Conservation (phyloP, 2,797 vertebrate genomes). For the Masticophis lateralis region DNA sequence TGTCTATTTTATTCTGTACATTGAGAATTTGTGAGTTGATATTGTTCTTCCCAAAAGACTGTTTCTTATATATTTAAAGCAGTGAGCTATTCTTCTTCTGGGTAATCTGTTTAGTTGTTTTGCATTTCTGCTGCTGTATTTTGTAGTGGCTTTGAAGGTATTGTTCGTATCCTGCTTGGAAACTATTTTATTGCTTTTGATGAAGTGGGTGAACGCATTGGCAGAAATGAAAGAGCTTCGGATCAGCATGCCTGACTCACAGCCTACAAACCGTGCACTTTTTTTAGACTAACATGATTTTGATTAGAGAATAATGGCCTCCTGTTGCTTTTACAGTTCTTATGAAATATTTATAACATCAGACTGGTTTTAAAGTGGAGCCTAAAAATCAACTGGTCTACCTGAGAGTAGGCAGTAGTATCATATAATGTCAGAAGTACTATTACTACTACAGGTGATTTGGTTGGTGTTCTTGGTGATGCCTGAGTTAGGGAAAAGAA, state of each 20-base stretch:
- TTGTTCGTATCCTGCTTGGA: slow-evolving; percentile 20
- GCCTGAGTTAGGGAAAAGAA: background rate
- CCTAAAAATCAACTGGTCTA: background rate
- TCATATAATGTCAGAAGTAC: background rate
- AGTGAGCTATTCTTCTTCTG: slow-evolving; percentile 38
- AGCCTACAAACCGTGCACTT: background rate
- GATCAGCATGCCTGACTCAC: background rate
- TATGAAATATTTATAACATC: background rate
- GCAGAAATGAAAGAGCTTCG: background rate
- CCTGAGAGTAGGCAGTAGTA: background rate
- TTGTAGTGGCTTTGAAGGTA: slow-evolving; percentile 9
- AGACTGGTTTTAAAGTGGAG: background rate
- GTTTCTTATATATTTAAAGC: slow-evolving; percentile 2
- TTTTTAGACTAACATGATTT: background rate
- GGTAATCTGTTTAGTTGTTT: slow-evolving; percentile 32
- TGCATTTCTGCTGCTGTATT: background rate
- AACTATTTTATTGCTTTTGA: slow-evolving; percentile 17
- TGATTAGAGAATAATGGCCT: background rate
- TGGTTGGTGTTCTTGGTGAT: background rate
- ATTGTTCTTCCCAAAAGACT: slow-evolving; percentile 17
- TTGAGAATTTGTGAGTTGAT: slow-evolving; percentile 27
- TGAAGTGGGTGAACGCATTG: background rate
- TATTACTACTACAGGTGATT: background rate
- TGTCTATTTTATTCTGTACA: slow-evolving; percentile 25
- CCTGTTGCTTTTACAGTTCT: background rate